Evolutionary conservation across 2,113 vertebrate species (phyloP).

Genomic region (Clarias magur): DNA sequence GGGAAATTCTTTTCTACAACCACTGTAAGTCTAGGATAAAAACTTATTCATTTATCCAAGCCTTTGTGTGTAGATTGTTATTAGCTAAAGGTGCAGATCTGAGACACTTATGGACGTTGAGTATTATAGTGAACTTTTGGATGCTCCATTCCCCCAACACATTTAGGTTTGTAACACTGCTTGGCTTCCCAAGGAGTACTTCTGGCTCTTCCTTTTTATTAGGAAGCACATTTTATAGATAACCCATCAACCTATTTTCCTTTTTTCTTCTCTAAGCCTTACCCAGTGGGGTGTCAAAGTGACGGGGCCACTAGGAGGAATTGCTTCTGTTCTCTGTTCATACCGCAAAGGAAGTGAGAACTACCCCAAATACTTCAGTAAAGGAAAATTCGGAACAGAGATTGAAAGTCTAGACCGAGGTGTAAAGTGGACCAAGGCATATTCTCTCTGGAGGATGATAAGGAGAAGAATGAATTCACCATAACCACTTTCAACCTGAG

Average conservation of each 20-base stretch:
- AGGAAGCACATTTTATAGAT: not conserved
- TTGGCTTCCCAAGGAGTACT: no score
- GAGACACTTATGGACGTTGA: no score
- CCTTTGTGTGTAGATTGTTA: no score
- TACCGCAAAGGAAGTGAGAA: constrained; percentile 27
- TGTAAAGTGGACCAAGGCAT: not conserved
- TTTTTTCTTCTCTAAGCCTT: constrained; percentile 8
- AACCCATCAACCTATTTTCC: not conserved
- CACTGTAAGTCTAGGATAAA: no score
- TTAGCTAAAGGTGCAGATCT: no score
- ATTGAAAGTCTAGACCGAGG: not conserved
- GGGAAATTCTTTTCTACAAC: no score
- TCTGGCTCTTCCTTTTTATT: no score
- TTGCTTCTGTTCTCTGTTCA: constrained; percentile 36
- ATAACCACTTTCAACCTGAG: constrained; percentile 38
- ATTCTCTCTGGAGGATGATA: constrained; percentile 19
- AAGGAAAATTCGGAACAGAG: constrained; percentile 10
- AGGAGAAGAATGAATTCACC: not conserved
- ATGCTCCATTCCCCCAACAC: no score
- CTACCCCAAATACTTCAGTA: constrained; percentile 58
- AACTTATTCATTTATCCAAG: no score
- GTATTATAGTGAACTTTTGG: no score
- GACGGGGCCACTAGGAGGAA: constrained; percentile 26
- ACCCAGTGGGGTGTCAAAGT: not conserved
- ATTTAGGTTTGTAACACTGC: no score